phyloP scores from a whole-genome alignment of 2,113 vertebrate species.

The Passerina amoena region DNA sequence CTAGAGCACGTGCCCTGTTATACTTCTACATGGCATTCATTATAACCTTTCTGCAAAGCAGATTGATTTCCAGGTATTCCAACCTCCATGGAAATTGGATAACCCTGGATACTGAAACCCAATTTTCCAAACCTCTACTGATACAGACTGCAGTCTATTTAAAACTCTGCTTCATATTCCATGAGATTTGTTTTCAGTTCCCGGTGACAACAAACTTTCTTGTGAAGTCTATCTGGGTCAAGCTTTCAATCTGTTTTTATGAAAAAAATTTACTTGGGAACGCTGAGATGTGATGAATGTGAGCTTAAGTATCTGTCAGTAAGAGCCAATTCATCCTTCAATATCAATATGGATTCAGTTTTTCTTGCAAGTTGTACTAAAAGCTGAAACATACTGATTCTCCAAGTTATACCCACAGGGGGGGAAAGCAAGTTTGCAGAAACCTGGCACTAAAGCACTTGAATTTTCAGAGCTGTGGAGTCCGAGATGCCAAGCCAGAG shows the following conservation, averaged over 20 bases:
- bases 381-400: neutral
- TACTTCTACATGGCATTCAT: neutral
- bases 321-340: neutral
- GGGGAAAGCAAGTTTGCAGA: neutral
- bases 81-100: neutral
- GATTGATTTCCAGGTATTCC: neutral
- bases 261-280: conserved; percentile 17
- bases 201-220: conserved; percentile 40
- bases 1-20: neutral
- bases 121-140: neutral
- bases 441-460: neutral
- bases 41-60: neutral
- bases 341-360: neutral
- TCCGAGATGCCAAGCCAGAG: neutral
- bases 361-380: neutral
- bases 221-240: conserved; percentile 45
- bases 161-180: neutral
- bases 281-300: conserved; percentile 7
- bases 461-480: neutral
- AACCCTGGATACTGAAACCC: neutral
- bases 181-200: conserved; percentile 30
- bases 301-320: conserved; percentile 39
- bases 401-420: neutral
- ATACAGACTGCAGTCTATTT: neutral
- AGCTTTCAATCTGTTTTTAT: conserved; percentile 45